These are phyloP conservation scores for Forbesichthys papilliferus DNA, from an alignment of 2,113 vertebrate species.

Conservation along the genomic window DNA sequence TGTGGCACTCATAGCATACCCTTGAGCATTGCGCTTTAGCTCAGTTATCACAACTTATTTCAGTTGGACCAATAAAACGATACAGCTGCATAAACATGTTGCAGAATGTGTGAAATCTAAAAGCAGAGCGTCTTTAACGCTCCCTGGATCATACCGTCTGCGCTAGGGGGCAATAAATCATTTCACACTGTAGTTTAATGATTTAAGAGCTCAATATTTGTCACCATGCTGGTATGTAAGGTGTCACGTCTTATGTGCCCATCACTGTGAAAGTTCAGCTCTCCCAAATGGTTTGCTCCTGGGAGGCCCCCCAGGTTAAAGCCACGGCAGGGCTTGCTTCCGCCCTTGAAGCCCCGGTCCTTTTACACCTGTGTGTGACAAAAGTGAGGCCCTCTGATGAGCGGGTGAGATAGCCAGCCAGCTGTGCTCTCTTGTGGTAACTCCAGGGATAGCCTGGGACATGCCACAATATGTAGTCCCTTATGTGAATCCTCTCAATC, in stretches of 20 bases:
- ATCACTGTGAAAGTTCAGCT: conserved; percentile 69
- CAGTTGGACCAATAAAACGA: conserved; percentile 78
- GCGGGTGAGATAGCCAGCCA: conserved; percentile 53
- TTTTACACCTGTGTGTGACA: conserved; percentile 75
- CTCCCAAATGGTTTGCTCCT: conserved; percentile 76
- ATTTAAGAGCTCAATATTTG: conserved; percentile 72
- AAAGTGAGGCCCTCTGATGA: conserved; percentile 39
- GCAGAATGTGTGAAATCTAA: conserved; percentile 76
- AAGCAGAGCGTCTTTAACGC: conserved; percentile 69
- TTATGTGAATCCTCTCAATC: conserved; percentile 32
- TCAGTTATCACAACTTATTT: conserved; percentile 75
- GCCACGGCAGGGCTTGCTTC: conserved; percentile 54
- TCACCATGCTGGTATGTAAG: conserved; percentile 69
- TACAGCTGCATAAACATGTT: conserved; percentile 83
- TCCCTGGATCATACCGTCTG: conserved; percentile 64
- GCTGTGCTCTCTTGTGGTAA: conserved; percentile 71
- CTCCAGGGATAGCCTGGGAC: conserved; percentile 57
- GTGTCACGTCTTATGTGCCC: conserved; percentile 75
- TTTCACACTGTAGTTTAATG: conserved; percentile 61
- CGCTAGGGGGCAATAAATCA: conserved; percentile 71
- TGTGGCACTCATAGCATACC: conserved; percentile 65
- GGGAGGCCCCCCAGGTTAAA: conserved; percentile 62
- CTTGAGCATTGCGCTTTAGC: conserved; percentile 62
- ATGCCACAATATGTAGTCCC: conserved; percentile 35
- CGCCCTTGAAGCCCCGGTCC: conserved; percentile 47